Percentiles rank a stretch among this genome's conserved stretches.
phyloP scores from a whole-genome alignment of 2,888 invertebrate species.

The Torymus texanus region DNA sequence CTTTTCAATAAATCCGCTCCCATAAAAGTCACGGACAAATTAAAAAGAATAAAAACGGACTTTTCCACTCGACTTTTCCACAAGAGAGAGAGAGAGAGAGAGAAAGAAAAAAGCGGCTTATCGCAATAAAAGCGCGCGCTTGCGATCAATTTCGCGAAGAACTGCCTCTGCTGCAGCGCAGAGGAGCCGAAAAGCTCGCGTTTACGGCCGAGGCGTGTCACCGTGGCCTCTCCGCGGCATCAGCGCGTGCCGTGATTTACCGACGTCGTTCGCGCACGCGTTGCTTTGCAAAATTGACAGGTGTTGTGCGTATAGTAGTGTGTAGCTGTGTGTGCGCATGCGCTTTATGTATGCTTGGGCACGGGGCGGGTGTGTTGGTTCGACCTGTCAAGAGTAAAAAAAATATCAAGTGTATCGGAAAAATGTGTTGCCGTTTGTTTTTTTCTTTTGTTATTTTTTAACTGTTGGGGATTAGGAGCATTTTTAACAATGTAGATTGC shows the following conservation, averaged over 20 bases:
- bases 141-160: slow-evolving; percentile 37
- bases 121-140: slow-evolving; percentile 41
- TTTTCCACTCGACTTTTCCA: slow-evolving; percentile 7
- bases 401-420: slow-evolving; percentile 49
- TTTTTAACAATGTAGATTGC: no score
- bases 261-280: slow-evolving; percentile 55
- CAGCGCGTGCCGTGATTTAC: slow-evolving; percentile 66
- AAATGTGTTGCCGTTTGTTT: not conserved
- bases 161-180: not conserved
- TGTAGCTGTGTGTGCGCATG: no score
- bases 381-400: slow-evolving; percentile 50
- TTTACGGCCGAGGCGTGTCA: slow-evolving; percentile 71
- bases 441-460: not conserved
- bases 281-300: slow-evolving; percentile 64
- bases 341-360: no score
- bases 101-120: slow-evolving; percentile 36
- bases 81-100: not conserved
- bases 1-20: slow-evolving; percentile 27
- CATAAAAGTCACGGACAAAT: slow-evolving; percentile 37
- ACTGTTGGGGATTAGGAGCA: not conserved
- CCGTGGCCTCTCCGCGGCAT: slow-evolving; percentile 64
- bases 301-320: slow-evolving; percentile 21
- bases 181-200: slow-evolving; percentile 55
- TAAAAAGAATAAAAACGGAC: slow-evolving; percentile 46
- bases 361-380: slow-evolving; percentile 19